Evolutionary conservation across 1,140 invertebrate species (phyloP).

Genomic region (Drosophila paulistorum): DNA sequence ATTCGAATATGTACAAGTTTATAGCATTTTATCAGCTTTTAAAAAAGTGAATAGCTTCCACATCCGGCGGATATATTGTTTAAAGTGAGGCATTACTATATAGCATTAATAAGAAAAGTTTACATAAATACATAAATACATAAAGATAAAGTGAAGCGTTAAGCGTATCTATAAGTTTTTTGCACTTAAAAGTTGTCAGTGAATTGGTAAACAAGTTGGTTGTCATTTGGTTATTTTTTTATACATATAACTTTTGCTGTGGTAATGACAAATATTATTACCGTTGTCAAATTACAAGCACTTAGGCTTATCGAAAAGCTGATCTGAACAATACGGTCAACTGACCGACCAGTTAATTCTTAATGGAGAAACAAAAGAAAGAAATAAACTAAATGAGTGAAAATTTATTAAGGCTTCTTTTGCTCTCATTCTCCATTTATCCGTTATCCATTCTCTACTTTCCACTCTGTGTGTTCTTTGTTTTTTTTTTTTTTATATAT

Average conservation of each 20-base stretch:
- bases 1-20: constrained; percentile 7
- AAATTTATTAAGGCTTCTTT: constrained; percentile 33
- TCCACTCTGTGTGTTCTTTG: constrained; percentile 24
- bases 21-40: constrained; percentile 45
- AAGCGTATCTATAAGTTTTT: not conserved
- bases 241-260: not conserved
- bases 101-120: constrained; percentile 33
- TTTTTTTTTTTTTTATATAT: constrained; percentile 42
- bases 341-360: constrained; percentile 32
- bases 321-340: constrained; percentile 34
- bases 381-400: constrained; percentile 30
- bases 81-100: constrained; percentile 13
- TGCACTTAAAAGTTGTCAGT: not conserved
- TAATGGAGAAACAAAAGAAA: constrained; percentile 33
- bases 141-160: constrained; percentile 2
- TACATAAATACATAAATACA: constrained; percentile 18
- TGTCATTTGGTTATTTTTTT: not conserved
- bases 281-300: constrained; percentile 7
- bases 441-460: constrained; percentile 10
- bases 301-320: constrained; percentile 31
- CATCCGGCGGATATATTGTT: constrained; percentile 20
- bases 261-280: not conserved
- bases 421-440: not conserved
- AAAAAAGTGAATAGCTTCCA: constrained; percentile 17
- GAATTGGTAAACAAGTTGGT: too few relatives aligned